Evolutionary conservation across 2,888 invertebrate species (phyloP), one percentile per base, ranked within the genome.

Genomic region (Geophilus truncorum): DNA sequence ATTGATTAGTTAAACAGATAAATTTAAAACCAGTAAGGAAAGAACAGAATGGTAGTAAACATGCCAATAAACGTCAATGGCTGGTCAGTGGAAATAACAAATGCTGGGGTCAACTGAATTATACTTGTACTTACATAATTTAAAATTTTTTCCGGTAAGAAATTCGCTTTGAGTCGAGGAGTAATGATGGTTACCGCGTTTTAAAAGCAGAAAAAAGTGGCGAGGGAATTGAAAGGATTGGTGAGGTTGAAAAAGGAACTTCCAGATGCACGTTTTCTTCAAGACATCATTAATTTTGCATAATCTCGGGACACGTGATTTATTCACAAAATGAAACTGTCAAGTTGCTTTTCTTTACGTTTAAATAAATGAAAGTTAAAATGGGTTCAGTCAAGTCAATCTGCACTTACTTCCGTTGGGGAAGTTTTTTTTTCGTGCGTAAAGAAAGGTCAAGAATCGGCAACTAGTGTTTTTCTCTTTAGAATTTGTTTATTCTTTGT

Each of bases 361-460:
- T 70, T n/a, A 70, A 70, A 70, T 28, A 70, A 28, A 70, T 70
- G 70, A 70, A 70, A 28, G 25, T 70, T 70, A 28, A 70, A 70
- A 70, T 70, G 70, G 28, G n/a, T 28, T 12, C n/a, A 23, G 12
- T n/a, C 70, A 28, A 28, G 25, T 23, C 23, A 25, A 25, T 25
- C 28, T 70, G 5, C 70, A 18, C 57, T 62, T 28, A 28, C 28
- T 70, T 70, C 70, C 70, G 70, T 23, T 70, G 28, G 70, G 51
- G 70, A 70, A 70, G 70, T 70, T 25, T 10, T 6, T 70, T 70
- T 51, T 25, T 70, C 7, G 28, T 23, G 70, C 32, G n/a, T 18
- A 18, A 51, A 25, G 9, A 70, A 23, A n/a, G 70, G 70, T 70
- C 70, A 70, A 70, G 28, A 70, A 70, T 15, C 70, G 70, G 28